Base-by-base conservation (phyloP, 1,140 invertebrate genomes). In the Caerostris extrusa region DNA sequence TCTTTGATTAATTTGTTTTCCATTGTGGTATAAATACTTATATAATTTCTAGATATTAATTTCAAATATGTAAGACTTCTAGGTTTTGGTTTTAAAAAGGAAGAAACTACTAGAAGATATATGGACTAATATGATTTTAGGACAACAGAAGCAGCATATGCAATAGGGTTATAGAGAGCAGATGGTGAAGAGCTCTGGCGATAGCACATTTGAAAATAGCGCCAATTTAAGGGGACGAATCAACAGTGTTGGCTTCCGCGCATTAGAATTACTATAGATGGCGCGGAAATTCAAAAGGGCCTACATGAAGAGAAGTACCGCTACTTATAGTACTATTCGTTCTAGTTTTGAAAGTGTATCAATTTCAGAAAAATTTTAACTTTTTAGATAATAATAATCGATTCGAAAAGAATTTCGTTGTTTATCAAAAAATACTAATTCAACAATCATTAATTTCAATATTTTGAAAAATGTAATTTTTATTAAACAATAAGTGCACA, bases 111-210 rank as follows among this genome's bases (percentile, higher is more conserved):
- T 57, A 6, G 14, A 64, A n/a, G 50, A 57, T 64, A 34, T 58
- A 64, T 57, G 58, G 19, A 64, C 53, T 50, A 55, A 53, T 55
- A 88, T 53, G 53, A 77, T 77, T 55, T 61, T 53, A 53, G 90
- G 90, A 57, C 69, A 81, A 81, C 67, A 81, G 67, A 19, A 91
- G 67, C 8, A 91, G 60, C 90, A 91, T 91, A 91, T 91, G 90
- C 90, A 64, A 53, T 57, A 89, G 92, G 92, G 92, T 88, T 93
- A 64, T 55, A 53, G 83, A 81, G 71, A 93, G 71, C 92, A 93
- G 92, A 93, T 93, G 92, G 67, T 55, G 71, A 88, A 17, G 19
- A 50, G n/a, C 19, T 19, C 92, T 89, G 92, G 92, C 85, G 92
- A 89, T n/a, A 56, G 55, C 14, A 93, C 60, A 93, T 93, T 93